Conservation (phyloP, 2,888 invertebrate genomes). For the Bibio marci region DNA sequence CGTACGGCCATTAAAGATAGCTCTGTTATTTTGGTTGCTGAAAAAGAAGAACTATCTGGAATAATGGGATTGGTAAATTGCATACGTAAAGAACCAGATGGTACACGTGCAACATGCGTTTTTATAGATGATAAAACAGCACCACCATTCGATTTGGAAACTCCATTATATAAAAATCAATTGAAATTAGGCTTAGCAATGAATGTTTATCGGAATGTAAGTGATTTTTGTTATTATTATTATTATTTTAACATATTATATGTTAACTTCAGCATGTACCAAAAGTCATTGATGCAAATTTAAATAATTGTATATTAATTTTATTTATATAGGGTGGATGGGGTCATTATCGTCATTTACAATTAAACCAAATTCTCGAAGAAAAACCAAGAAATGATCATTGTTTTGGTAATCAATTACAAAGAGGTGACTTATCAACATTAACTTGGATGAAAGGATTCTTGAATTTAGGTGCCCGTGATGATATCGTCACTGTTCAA, state of each 20-base stretch:
- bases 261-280: background rate
- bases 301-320: background rate
- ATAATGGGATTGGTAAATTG: slow-evolving; percentile 81
- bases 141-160: slow-evolving; percentile 43
- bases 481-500: slow-evolving; percentile 48
- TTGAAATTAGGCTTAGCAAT: slow-evolving; percentile 55
- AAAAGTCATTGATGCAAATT: background rate
- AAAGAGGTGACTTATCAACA: background rate
- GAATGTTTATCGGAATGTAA: slow-evolving; percentile 50
- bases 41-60: slow-evolving; percentile 55
- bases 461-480: too few relatives aligned
- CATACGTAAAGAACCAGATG: slow-evolving; percentile 61
- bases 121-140: slow-evolving; percentile 45
- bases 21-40: slow-evolving; percentile 41
- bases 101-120: slow-evolving; percentile 42
- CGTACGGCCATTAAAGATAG: slow-evolving; percentile 17
- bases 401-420: too few relatives aligned
- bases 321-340: slow-evolving; percentile 38
- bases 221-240: slow-evolving; percentile 7
- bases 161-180: slow-evolving; percentile 47
- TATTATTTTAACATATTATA: background rate
- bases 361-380: too few relatives aligned
- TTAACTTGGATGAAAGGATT: slow-evolving; percentile 57
- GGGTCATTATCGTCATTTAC: slow-evolving; percentile 80
- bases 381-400: too few relatives aligned